Percentiles rank a stretch among this genome's conserved stretches.
Conservation (phyloP, 1,140 invertebrate genomes). For the Lepidurus packardi region DNA sequence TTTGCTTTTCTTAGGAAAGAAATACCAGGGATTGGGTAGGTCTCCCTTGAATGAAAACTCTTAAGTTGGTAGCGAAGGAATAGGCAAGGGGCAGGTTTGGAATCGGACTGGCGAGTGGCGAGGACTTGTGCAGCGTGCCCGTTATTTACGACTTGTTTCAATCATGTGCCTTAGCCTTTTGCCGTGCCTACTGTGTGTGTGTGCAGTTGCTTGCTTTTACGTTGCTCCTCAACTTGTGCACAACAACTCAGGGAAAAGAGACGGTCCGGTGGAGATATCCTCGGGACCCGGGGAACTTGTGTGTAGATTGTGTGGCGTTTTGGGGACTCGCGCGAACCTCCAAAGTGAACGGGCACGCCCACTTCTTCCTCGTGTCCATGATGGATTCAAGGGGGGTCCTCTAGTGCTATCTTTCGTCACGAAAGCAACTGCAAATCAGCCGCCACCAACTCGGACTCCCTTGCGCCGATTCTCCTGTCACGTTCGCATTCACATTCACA, state of each 20-base stretch:
- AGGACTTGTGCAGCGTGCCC: conserved; percentile 15
- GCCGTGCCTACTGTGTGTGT: background rate
- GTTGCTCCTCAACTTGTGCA: background rate
- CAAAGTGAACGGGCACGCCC: background rate
- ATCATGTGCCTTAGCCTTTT: conserved; percentile 18
- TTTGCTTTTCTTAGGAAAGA: too few relatives aligned
- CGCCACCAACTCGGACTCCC: conserved; percentile 13
- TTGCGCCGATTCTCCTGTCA: conserved; percentile 6
- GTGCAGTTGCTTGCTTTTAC: conserved; percentile 13
- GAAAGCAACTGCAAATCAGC: conserved; percentile 18
- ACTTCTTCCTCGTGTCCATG: conserved; percentile 13
- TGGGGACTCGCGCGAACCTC: conserved; percentile 9
- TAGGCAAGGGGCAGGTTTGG: conserved; percentile 4
- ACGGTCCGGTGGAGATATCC: background rate
- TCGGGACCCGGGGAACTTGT: background rate
- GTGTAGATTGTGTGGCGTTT: background rate
- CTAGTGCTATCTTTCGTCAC: conserved; percentile 21
- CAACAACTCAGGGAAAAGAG: background rate
- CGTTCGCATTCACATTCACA: background rate
- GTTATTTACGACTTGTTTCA: conserved; percentile 22
- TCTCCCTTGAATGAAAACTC: background rate
- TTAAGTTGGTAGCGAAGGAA: background rate
- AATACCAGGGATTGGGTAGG: background rate
- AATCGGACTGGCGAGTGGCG: conserved; percentile 15
- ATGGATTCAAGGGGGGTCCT: conserved; percentile 20